A percentile compares a stretch with the other conserved stretches of the same genome.
phyloP scores from a whole-genome alignment of 2,888 invertebrate species.

The Drosophila recens region DNA sequence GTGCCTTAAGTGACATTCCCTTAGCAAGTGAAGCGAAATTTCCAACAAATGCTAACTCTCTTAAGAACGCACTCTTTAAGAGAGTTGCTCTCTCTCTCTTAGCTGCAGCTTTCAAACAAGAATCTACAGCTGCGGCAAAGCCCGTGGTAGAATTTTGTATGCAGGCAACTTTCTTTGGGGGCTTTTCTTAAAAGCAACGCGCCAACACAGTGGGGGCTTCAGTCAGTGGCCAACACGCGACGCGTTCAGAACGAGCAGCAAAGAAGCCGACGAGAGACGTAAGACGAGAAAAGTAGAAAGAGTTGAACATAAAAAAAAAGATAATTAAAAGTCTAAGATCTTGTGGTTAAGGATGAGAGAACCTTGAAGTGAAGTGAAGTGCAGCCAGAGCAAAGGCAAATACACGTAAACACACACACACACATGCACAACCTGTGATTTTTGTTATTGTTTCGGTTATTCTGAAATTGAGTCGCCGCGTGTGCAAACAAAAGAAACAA shows the following conservation, averaged over 20 bases:
- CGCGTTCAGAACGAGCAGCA: conserved; percentile 72
- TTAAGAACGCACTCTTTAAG: conserved; percentile 10
- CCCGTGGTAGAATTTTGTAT: conserved; percentile 50
- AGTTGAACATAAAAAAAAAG: conserved; percentile 25
- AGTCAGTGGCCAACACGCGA: conserved; percentile 71
- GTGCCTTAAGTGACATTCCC: conserved; percentile 6
- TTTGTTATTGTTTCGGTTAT: conserved; percentile 59
- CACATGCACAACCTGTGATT: conserved; percentile 40
- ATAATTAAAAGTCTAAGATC: conserved; percentile 39
- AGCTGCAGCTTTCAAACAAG: conserved; percentile 59
- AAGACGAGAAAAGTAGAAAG: conserved; percentile 19
- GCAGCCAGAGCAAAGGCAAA: conserved; percentile 39
- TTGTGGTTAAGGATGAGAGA: conserved; percentile 64
- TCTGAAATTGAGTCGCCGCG: conserved; percentile 25
- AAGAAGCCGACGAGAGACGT: conserved; percentile 5
- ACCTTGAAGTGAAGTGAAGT: conserved; percentile 70
- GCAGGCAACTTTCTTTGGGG: conserved; percentile 74
- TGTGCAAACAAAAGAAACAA: conserved; percentile 15
- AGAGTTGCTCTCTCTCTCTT: conserved; percentile 25
- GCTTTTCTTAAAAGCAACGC: conserved; percentile 76
- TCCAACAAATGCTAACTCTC: conserved; percentile 26
- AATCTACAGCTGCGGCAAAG: conserved; percentile 49
- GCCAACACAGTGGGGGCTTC: conserved; percentile 47
- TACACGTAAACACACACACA: conserved; percentile 20
- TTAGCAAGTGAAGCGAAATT: background rate